These are phyloP conservation scores for Periophthalmodon schlosseri DNA, from an alignment of 2,113 vertebrate species.

Conservation along the genomic window DNA sequence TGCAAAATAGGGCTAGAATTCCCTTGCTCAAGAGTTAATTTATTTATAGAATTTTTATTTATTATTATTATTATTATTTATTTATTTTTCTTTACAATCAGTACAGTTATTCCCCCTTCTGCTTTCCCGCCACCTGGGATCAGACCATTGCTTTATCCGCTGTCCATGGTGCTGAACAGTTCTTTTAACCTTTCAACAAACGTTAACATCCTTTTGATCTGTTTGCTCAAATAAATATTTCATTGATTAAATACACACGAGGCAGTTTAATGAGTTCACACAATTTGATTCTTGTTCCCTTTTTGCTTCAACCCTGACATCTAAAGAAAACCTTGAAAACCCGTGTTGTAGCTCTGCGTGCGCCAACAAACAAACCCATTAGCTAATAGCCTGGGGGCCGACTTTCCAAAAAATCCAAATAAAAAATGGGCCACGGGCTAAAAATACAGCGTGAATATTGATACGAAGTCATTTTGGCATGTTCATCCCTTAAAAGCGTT, in stretches of 20 bases:
- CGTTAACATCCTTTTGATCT: background rate
- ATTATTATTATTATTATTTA: too few relatives aligned
- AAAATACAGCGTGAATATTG: constrained; percentile 11
- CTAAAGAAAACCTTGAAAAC: constrained; percentile 14
- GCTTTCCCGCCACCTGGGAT: background rate
- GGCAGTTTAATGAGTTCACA: background rate
- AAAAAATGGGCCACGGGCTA: constrained; percentile 10
- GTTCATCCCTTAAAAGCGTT: constrained; percentile 2
- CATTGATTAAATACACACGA: background rate
- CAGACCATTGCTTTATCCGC: background rate
- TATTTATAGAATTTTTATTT: too few relatives aligned
- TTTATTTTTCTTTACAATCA: too few relatives aligned
- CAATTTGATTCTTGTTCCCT: background rate
- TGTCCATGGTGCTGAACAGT: background rate
- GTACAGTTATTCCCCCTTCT: background rate
- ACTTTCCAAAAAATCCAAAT: background rate
- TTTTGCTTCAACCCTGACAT: constrained; percentile 4
- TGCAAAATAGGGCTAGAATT: background rate
- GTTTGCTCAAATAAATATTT: background rate
- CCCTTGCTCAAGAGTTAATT: too few relatives aligned
- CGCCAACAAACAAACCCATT: constrained; percentile 6
- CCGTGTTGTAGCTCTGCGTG: background rate
- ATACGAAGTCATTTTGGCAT: background rate
- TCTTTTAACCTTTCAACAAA: background rate
- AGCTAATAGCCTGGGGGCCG: constrained; percentile 6